Conservation (phyloP, 2,797 vertebrate species). For the Trachurus trachurus region DNA sequence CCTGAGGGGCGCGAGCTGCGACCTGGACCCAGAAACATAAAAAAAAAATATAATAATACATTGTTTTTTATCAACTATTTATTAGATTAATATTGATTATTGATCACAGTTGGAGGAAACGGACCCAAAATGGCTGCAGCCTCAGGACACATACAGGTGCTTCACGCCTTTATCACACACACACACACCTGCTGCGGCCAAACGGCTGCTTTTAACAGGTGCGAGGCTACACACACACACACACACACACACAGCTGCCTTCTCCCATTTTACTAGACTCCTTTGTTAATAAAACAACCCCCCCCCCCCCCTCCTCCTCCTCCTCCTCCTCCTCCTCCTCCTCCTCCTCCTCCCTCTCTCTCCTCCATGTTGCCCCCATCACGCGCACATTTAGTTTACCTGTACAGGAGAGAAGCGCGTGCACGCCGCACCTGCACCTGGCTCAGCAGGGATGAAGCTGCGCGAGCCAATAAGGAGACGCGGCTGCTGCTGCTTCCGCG, state of each 20-base stretch:
- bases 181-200: conserved; percentile 26
- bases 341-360: too few relatives aligned
- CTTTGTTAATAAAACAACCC: neutral
- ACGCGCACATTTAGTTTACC: conserved; percentile 13
- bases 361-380: neutral
- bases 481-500: conserved; percentile 29
- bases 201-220: conserved; percentile 39
- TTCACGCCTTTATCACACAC: neutral
- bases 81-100: fast-evolving
- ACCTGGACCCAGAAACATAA: neutral
- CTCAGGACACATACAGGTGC: neutral
- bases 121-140: too few relatives aligned
- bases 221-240: conserved; percentile 26
- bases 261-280: neutral
- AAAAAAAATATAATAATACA: fast-evolving
- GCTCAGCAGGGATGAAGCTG: neutral
- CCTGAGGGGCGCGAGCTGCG: too few relatives aligned
- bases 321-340: too few relatives aligned
- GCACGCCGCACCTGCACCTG: neutral
- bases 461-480: neutral
- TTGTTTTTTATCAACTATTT: neutral
- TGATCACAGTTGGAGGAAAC: too few relatives aligned
- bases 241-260: conserved; percentile 7
- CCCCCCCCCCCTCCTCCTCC: too few relatives aligned
- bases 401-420: neutral